Conservation (phyloP, 30 jellyfish, hydroid and myxozoan species). For the Mastigias papua region DNA sequence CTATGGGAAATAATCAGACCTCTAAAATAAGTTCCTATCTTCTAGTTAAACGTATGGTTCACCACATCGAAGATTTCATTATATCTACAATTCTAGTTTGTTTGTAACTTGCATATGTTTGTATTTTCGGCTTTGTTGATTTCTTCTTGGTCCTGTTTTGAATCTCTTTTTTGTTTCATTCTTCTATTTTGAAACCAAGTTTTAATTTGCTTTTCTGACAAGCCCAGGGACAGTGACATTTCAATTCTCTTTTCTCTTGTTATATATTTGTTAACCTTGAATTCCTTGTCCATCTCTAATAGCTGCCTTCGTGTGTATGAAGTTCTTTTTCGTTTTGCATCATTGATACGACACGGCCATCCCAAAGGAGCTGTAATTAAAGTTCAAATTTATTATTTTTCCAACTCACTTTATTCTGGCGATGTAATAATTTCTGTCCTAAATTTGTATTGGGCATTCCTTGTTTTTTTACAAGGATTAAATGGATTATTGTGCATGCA, state of each 20-base stretch:
- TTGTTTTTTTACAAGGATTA: too few species aligned
- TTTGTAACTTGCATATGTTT: too few species aligned
- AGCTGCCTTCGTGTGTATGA: conserved; percentile 88
- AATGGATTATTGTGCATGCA: too few species aligned
- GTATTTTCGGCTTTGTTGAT: background rate
- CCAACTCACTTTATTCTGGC: too few species aligned
- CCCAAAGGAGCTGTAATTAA: conserved; percentile 27
- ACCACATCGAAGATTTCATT: too few species aligned
- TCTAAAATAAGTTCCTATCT: too few species aligned
- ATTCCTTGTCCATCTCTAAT: conserved; percentile 85
- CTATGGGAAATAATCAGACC: too few species aligned
- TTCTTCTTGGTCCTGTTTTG: background rate
- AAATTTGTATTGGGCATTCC: too few species aligned
- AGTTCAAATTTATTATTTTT: too few species aligned
- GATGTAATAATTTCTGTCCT: too few species aligned
- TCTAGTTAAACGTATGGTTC: too few species aligned
- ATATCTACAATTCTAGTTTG: too few species aligned
- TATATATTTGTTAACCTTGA: conserved; percentile 62
- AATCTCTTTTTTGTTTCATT: conserved; percentile 83
- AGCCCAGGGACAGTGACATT: conserved; percentile 67
- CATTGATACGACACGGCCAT: conserved; percentile 72
- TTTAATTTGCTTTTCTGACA: conserved; percentile 91
- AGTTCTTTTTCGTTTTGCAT: conserved; percentile 81
- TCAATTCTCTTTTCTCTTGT: conserved; percentile 88
- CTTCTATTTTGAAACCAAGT: conserved; percentile 97